phyloP scores from a whole-genome alignment of 2,113 vertebrate genomes.

The Ageneiosus marmoratus region DNA sequence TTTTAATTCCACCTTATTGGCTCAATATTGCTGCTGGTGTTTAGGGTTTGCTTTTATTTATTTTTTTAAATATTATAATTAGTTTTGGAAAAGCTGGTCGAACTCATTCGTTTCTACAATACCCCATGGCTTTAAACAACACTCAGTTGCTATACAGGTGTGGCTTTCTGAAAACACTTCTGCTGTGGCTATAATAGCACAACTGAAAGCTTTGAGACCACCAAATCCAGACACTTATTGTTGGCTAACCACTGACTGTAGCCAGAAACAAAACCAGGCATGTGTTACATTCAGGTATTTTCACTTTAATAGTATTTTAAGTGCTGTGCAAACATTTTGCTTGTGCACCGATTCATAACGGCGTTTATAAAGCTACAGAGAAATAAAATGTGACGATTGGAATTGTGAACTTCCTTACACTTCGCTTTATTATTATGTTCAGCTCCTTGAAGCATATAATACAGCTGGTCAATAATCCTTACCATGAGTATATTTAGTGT shows the following conservation, averaged over 20 bases:
- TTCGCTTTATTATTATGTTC: conserved; percentile 20
- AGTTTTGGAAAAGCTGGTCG: conserved; percentile 57
- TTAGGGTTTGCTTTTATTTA: conserved; percentile 24
- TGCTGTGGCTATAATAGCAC: conserved; percentile 36
- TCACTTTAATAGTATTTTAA: conserved; percentile 14
- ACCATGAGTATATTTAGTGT: conserved; percentile 41
- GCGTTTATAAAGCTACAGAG: conserved; percentile 4
- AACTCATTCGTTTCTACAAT: conserved; percentile 56
- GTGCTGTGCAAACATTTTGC: conserved; percentile 24
- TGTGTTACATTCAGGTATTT: not conserved
- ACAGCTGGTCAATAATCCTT: conserved; percentile 32
- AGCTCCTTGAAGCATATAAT: conserved; percentile 26
- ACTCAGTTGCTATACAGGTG: conserved; percentile 37
- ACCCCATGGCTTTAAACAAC: conserved; percentile 53
- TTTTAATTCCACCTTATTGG: conserved; percentile 57
- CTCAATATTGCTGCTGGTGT: conserved; percentile 56
- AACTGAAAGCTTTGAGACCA: conserved; percentile 37
- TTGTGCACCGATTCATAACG: not conserved
- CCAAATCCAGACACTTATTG: conserved; percentile 21
- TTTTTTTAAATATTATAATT: conserved; percentile 56
- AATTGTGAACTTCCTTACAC: conserved; percentile 7
- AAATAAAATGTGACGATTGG: not conserved
- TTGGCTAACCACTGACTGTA: conserved; percentile 8
- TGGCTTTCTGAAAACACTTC: conserved; percentile 43
- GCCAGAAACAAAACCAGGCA: conserved; percentile 30